These are phyloP conservation scores for Drosophila sucinea DNA, from an alignment of 1,140 invertebrate genomes.

Conservation along the genomic window DNA sequence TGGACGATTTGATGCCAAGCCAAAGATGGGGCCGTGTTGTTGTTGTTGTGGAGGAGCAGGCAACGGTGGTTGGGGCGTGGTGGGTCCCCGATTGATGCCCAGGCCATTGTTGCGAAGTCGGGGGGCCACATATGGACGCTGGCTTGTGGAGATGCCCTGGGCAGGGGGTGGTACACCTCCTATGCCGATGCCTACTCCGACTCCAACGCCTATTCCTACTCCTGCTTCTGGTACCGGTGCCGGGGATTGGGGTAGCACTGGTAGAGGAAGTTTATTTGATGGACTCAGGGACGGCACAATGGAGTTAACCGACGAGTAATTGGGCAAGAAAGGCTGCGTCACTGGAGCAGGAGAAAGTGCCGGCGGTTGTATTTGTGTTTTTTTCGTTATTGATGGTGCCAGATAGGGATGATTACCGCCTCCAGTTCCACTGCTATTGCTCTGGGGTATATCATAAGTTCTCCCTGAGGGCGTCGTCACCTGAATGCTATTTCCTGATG, in stretches of 20 bases:
- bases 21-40: conserved; percentile 35
- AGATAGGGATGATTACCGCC: conserved; percentile 71
- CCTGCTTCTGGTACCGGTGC: conserved; percentile 24
- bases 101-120: conserved; percentile 72
- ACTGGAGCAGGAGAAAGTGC: conserved; percentile 38
- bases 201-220: conserved; percentile 27
- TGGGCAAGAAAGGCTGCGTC: conserved; percentile 29
- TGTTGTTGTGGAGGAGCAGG: conserved; percentile 20
- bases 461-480: conserved; percentile 76
- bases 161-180: conserved; percentile 17
- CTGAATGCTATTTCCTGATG: conserved; percentile 59
- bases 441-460: conserved; percentile 74
- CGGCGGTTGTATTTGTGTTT: conserved; percentile 53
- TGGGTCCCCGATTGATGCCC: conserved; percentile 62
- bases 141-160: conserved; percentile 62
- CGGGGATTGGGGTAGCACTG: conserved; percentile 6
- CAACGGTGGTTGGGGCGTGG: conserved; percentile 18
- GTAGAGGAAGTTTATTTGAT: conserved; percentile 21
- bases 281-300: conserved; percentile 61
- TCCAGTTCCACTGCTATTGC: conserved; percentile 69
- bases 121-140: conserved; percentile 76
- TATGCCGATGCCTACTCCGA: not conserved
- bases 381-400: conserved; percentile 62
- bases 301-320: conserved; percentile 71
- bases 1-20: conserved; percentile 50